Evolutionary conservation across 2,113 vertebrate genomes (phyloP).

Genomic region (Chionis minor): DNA sequence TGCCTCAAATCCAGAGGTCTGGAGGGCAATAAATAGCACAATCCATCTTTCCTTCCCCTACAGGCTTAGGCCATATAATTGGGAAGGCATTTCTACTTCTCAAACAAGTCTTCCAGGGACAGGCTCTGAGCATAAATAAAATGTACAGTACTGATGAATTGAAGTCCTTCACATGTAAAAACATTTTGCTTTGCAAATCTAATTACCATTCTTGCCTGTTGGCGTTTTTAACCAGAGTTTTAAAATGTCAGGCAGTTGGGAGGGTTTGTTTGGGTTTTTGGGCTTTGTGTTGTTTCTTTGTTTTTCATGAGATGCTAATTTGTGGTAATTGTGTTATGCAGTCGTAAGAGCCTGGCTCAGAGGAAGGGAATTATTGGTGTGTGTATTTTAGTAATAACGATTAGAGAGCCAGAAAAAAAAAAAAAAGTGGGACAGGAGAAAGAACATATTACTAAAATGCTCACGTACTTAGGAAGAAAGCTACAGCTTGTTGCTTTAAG

Average conservation of each 20-base stretch:
- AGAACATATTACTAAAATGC: background rate
- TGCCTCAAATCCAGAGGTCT: background rate
- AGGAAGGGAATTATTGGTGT: slow-evolving; percentile 32
- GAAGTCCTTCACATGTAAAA: background rate
- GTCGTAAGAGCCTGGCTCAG: background rate
- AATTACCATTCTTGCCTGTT: background rate
- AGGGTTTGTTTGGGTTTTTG: background rate
- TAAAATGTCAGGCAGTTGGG: background rate
- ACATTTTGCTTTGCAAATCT: background rate
- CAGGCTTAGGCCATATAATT: background rate
- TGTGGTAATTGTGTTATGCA: slow-evolving; percentile 36
- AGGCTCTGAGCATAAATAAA: background rate
- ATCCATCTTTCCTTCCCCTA: background rate
- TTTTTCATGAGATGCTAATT: slow-evolving; percentile 46
- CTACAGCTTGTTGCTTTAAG: background rate
- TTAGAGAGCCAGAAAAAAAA: background rate
- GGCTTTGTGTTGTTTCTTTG: background rate
- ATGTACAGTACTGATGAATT: background rate
- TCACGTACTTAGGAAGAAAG: background rate
- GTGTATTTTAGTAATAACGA: slow-evolving; percentile 33
- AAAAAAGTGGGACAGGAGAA: background rate
- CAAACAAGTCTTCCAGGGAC: background rate
- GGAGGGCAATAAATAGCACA: background rate
- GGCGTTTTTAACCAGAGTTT: background rate
- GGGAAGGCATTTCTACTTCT: background rate